Evolutionary conservation across 2,888 invertebrate species (phyloP), one percentile per base, ranked within the genome.

Genomic region (Rambutsinella grinnellia): DNA sequence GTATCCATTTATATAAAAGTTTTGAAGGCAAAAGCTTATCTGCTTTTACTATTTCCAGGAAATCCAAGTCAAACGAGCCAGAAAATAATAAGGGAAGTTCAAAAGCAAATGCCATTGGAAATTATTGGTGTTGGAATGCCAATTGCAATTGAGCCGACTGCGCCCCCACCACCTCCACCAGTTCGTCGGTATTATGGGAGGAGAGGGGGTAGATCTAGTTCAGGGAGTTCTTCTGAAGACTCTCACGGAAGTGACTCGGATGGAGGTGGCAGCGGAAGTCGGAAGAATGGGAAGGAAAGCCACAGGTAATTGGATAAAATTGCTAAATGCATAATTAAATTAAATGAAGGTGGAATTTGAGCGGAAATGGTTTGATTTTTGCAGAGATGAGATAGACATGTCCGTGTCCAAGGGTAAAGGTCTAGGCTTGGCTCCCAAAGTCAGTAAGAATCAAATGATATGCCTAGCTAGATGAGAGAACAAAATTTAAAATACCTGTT

Each of bases 381-480:
- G 23, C 51, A 66, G 70, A 60, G 63, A 61, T 36, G 36, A 36
- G 47, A 13, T 61, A 62, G 76, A 62, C 56, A 49, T 65, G 54
- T 67, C 58, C n/a, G 56, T 49, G 26, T 26, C 76, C 68, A 81
- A 78, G 78, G 79, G 79, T 80, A 82, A 81, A 79, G 63, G 78
- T 77, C 78, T 79, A 74, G 79, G 74, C 80, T 70, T 76, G 68
- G 74, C 82, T 61, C 63, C 92, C 95, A 96, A 96, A 96, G 96
- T 96, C 96, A 96, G 96, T 96, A 97, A 96, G 96, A 96, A 95
- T 93, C 92, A 90, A 67, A 66, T 93, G 92, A 90, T 62, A 66
- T 53, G 54, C 53, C 53, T 44, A 54, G 58, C 51, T 36, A 36
- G 36, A 5, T 36, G 36, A 36, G 36, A 36, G 13, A 36, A 36